Evolutionary conservation across 2,888 invertebrate species (phyloP).

Genomic region (Agapetus fuscipes): DNA sequence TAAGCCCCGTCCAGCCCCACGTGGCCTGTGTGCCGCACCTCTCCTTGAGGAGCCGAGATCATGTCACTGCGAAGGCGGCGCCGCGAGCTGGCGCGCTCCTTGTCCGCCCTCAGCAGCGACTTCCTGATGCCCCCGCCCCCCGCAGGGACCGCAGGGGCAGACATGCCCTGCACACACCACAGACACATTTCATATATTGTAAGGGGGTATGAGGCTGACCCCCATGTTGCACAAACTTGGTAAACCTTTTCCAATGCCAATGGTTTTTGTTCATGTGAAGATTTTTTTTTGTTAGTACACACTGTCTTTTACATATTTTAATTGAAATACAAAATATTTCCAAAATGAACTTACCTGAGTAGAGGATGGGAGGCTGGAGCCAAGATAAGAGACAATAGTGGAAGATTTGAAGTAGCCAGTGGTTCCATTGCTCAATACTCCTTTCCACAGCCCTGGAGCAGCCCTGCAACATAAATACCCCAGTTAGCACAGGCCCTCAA

Average conservation of each 20-base stretch:
- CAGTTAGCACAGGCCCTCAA: too few relatives aligned
- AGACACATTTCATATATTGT: neutral
- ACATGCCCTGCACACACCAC: neutral
- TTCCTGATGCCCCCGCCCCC: constrained; percentile 20
- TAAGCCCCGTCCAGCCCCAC: constrained; percentile 95
- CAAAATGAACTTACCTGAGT: constrained; percentile 12
- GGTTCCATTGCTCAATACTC: constrained; percentile 78
- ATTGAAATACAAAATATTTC: neutral
- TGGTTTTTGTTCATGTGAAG: too few relatives aligned
- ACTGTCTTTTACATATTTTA: constrained; percentile 8
- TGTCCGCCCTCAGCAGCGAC: constrained; percentile 42
- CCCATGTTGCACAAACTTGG: neutral
- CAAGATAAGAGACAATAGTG: constrained; percentile 79
- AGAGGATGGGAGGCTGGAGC: constrained; percentile 33
- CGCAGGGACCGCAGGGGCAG: neutral
- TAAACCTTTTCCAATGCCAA: too few relatives aligned
- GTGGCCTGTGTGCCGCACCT: constrained; percentile 91
- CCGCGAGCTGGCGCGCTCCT: constrained; percentile 43
- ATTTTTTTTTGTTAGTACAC: too few relatives aligned
- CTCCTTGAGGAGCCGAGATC: constrained; percentile 96
- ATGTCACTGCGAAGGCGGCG: constrained; percentile 75
- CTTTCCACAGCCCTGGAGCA: constrained; percentile 76
- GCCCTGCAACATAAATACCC: constrained; percentile 22
- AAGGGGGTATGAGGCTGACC: too few relatives aligned
- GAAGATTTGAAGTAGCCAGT: constrained; percentile 89